Percentiles rank a stretch among this genome's conserved stretches.
These are phyloP conservation scores for Brachypterus glaber DNA, from an alignment of 2,888 invertebrate species.

Conservation along the genomic window DNA sequence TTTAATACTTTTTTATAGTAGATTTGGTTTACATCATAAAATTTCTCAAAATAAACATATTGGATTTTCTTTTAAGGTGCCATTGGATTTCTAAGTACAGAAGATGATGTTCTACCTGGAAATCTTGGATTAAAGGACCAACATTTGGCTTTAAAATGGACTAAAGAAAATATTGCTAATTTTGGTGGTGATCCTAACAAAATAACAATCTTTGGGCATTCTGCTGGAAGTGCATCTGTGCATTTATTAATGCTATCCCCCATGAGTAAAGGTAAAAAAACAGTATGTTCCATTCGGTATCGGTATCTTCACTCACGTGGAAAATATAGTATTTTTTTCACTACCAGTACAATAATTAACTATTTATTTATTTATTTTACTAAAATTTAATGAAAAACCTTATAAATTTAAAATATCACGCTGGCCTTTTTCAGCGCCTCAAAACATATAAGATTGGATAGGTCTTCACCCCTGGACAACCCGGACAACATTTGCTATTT, in stretches of 20 bases:
- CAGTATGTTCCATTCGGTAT: too few species aligned
- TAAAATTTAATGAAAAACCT: too few species aligned
- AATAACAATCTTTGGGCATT: slow-evolving; percentile 40
- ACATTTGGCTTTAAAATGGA: slow-evolving; percentile 36
- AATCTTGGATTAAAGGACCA: slow-evolving; percentile 42
- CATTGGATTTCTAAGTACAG: slow-evolving; percentile 36
- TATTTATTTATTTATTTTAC: too few species aligned
- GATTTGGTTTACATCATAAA: slow-evolving; percentile 23
- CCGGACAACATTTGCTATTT: too few species aligned
- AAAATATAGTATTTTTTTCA: too few species aligned
- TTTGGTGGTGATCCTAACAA: slow-evolving; percentile 38
- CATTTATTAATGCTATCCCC: slow-evolving; percentile 39
- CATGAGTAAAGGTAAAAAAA: slow-evolving; percentile 36
- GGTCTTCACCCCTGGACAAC: too few species aligned
- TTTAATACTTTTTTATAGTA: slow-evolving; percentile 19
- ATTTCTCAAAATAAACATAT: too few species aligned
- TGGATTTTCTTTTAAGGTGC: slow-evolving; percentile 31
- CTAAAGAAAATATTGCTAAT: slow-evolving; percentile 33
- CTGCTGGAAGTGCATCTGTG: slow-evolving; percentile 39
- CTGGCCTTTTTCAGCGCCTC: too few species aligned
- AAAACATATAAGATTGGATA: too few species aligned
- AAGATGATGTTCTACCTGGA: slow-evolving; percentile 37
- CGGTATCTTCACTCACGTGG: too few species aligned
- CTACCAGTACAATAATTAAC: too few species aligned
- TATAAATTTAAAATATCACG: too few species aligned